Conservation (phyloP, 1,140 invertebrate species). For the Anthonomus grandis region DNA sequence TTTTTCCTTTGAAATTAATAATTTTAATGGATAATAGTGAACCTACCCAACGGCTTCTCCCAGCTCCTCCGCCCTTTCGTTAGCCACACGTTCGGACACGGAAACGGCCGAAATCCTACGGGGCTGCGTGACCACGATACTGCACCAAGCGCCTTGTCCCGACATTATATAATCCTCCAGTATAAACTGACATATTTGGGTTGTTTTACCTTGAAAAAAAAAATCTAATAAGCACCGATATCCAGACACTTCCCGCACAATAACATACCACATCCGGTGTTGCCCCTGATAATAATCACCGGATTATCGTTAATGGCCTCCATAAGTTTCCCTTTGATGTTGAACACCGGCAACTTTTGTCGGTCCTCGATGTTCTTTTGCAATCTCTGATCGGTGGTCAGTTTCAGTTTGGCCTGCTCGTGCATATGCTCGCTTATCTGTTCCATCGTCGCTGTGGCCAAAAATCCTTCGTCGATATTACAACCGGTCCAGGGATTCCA, state of each 20-base stretch:
- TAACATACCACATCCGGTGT: constrained; percentile 86
- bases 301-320: constrained; percentile 80
- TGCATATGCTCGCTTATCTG: constrained; percentile 77
- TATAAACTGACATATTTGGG: constrained; percentile 92
- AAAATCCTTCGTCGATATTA: constrained; percentile 87
- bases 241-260: neutral
- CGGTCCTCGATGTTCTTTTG: constrained; percentile 68
- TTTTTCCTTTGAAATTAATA: too few species aligned
- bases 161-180: constrained; percentile 90
- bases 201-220: constrained; percentile 58
- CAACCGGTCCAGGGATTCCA: constrained; percentile 96
- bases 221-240: too few species aligned
- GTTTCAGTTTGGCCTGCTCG: constrained; percentile 58
- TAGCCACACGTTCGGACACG: constrained; percentile 85
- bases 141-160: constrained; percentile 76
- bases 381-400: constrained; percentile 59
- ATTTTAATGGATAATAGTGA: too few species aligned
- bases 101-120: constrained; percentile 92
- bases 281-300: constrained; percentile 85
- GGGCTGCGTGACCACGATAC: constrained; percentile 92
- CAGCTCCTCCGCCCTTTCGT: constrained; percentile 59
- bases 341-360: constrained; percentile 69
- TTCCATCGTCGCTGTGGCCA: constrained; percentile 75
- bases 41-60: constrained; percentile 21
- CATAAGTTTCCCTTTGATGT: constrained; percentile 73